These are phyloP conservation scores for Rhynchophorus ferrugineus DNA, from an alignment of 1,140 invertebrate species.

Conservation along the genomic window DNA sequence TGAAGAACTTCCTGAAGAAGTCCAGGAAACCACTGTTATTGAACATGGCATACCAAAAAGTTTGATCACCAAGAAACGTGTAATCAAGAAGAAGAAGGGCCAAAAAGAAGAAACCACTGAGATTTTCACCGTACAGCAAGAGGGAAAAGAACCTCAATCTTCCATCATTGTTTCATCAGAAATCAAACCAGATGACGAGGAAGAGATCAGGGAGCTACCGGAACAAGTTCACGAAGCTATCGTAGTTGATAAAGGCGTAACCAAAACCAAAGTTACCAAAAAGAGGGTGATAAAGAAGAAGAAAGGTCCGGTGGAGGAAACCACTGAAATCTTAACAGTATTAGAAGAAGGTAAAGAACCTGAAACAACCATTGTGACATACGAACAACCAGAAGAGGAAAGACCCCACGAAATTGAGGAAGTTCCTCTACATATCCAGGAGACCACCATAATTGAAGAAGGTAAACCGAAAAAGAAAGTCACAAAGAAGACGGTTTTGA, in stretches of 20 bases:
- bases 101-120: constrained; percentile 28
- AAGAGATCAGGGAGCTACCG: constrained; percentile 30
- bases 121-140: constrained; percentile 35
- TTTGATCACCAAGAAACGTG: constrained; percentile 7
- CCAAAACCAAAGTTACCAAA: constrained; percentile 36
- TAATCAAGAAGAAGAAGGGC: constrained; percentile 7
- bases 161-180: constrained; percentile 24
- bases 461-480: constrained; percentile 40
- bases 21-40: constrained; percentile 7
- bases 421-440: constrained; percentile 29
- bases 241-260: constrained; percentile 25
- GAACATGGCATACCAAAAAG: constrained; percentile 4
- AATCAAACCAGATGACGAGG: constrained; percentile 27
- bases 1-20: constrained; percentile 20
- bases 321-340: constrained; percentile 30
- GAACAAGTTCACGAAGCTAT: constrained; percentile 40
- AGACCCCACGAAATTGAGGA: constrained; percentile 33
- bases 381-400: constrained; percentile 24
- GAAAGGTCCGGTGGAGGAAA: constrained; percentile 29
- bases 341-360: constrained; percentile 41
- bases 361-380: constrained; percentile 30
- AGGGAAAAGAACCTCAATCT: constrained; percentile 32
- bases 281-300: constrained; percentile 34
- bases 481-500: constrained; percentile 33
- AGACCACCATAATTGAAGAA: constrained; percentile 30